These are phyloP conservation scores for Piprites chloris DNA, from an alignment of 2,113 vertebrate species.

Conservation along the genomic window DNA sequence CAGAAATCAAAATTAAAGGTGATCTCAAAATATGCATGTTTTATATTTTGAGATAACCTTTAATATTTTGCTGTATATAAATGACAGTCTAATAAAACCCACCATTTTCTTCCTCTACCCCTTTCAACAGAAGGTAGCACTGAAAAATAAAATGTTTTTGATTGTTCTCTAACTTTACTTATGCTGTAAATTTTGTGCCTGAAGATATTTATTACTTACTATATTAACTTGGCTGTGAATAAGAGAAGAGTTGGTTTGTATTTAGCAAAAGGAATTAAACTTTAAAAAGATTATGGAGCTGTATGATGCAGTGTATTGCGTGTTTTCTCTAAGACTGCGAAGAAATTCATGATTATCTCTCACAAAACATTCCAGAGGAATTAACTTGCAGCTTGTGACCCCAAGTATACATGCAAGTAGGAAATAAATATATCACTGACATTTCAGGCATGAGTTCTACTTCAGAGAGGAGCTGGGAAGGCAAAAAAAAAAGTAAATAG, in stretches of 20 bases:
- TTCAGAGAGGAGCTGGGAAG: neutral
- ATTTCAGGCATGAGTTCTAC: neutral
- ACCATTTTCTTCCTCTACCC: neutral
- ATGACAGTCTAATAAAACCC: neutral
- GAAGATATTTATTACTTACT: conserved; percentile 5
- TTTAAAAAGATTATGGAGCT: neutral
- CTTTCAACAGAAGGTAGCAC: neutral
- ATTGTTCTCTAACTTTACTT: neutral
- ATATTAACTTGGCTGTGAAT: neutral
- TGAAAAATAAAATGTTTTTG: neutral
- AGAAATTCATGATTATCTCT: neutral
- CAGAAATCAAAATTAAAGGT: neutral
- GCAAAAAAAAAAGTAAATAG: neutral
- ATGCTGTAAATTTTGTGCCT: neutral
- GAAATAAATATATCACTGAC: conserved; percentile 13
- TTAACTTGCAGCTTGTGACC: neutral
- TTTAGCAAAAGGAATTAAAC: neutral
- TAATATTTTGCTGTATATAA: neutral
- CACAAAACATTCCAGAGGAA: neutral
- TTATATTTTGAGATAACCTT: neutral
- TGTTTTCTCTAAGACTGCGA: neutral
- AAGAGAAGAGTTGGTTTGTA: neutral
- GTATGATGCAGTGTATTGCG: neutral
- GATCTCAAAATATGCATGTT: neutral
- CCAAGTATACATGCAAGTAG: neutral